Evolutionary conservation across 2,113 vertebrate species (phyloP).

Genomic region (Petrocephalus zakoni): DNA sequence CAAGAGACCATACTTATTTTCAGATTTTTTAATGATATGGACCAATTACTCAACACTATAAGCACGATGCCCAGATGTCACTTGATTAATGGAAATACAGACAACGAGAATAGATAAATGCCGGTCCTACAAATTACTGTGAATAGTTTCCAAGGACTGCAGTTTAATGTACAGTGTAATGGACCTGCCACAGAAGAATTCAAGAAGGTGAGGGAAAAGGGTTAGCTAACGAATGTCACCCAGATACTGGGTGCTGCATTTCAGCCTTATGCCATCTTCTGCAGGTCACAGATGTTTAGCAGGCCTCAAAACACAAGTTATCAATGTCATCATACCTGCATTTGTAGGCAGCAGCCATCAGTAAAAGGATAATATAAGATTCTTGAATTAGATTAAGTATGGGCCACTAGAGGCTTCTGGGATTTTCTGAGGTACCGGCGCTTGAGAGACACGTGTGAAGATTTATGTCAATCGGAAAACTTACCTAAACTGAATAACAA

Average conservation of each 20-base stretch:
- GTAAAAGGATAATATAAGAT: too few relatives aligned
- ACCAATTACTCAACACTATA: not conserved
- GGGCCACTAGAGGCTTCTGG: not conserved
- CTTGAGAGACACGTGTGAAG: not conserved
- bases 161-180: conserved; percentile 5
- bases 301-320: not conserved
- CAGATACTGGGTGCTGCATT: not conserved
- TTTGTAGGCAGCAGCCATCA: not conserved
- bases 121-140: not conserved
- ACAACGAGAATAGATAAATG: not conserved
- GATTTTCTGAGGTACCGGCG: not conserved
- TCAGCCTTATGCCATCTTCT: not conserved
- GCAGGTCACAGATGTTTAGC: not conserved
- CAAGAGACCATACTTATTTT: not conserved
- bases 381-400: not conserved
- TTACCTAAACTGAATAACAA: not conserved
- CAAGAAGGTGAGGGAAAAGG: not conserved
- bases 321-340: not conserved
- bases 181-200: not conserved
- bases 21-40: not conserved
- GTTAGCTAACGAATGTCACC: not conserved
- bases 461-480: not conserved
- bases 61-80: not conserved
- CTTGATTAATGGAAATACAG: conserved; percentile 8
- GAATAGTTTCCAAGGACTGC: not conserved